A percentile compares a stretch with the other conserved stretches of the same genome.
phyloP scores from a whole-genome alignment of 1,140 invertebrate species.

The Tetraneura akinire region DNA sequence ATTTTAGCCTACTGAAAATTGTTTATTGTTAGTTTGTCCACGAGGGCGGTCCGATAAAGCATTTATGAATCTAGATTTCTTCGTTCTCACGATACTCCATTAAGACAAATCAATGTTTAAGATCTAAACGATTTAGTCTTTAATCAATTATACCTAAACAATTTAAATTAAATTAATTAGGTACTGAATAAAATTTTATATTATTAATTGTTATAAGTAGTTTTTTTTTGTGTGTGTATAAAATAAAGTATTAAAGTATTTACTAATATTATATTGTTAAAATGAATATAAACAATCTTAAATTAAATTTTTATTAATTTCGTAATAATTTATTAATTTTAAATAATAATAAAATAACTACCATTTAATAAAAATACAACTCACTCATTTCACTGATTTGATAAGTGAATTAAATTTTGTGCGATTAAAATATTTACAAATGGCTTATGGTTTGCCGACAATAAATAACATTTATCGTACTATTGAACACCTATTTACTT shows the following conservation, averaged over 20 bases:
- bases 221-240: too few species aligned
- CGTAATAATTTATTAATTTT: too few species aligned
- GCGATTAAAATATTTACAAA: neutral
- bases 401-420: neutral
- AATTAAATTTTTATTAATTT: too few species aligned
- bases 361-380: too few species aligned
- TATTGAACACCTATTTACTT: constrained; percentile 28
- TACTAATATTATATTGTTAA: too few species aligned
- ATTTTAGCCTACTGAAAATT: constrained; percentile 49
- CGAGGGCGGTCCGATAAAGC: constrained; percentile 46
- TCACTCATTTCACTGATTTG: too few species aligned
- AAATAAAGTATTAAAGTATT: too few species aligned
- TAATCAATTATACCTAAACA: neutral
- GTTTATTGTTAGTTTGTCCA: constrained; percentile 44
- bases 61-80: constrained; percentile 4
- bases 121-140: constrained; percentile 16
- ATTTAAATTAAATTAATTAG: neutral
- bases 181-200: too few species aligned
- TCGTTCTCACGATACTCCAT: constrained; percentile 35
- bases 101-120: constrained; percentile 16
- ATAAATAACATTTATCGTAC: constrained; percentile 24
- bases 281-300: too few species aligned
- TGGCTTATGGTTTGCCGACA: neutral
- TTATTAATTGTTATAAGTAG: too few species aligned
- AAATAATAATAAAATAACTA: too few species aligned